Evolutionary conservation across 2,797 vertebrate genomes (phyloP).

Genomic region (Propithecus deckenii): DNA sequence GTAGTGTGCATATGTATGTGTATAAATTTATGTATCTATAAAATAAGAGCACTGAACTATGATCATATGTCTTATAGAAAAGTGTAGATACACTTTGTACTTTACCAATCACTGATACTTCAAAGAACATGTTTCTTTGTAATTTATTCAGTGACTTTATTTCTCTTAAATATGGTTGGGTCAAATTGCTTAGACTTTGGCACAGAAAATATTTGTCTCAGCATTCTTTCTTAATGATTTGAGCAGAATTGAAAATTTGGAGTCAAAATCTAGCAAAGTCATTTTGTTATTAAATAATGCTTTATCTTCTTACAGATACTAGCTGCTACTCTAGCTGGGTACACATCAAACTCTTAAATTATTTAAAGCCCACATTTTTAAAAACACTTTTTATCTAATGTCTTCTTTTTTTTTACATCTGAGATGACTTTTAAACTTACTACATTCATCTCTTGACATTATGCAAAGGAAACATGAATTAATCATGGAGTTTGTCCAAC

Average conservation of each 20-base stretch:
- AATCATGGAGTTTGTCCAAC: slow-evolving; percentile 25
- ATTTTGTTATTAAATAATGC: neutral
- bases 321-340: neutral
- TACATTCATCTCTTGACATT: neutral
- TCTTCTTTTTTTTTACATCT: neutral
- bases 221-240: slow-evolving; percentile 5
- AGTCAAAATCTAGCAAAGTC: neutral
- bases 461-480: slow-evolving; percentile 1
- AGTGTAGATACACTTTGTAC: neutral
- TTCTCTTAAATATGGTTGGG: neutral
- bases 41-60: neutral
- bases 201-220: neutral
- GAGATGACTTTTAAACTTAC: neutral
- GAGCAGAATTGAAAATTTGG: neutral
- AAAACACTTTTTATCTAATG: neutral
- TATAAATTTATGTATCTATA: neutral
- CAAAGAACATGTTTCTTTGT: neutral
- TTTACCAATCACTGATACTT: neutral
- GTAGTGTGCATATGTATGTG: neutral
- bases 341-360: neutral
- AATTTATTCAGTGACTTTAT: slow-evolving; percentile 10
- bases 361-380: neutral
- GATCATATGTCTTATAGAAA: neutral
- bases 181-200: slow-evolving; percentile 11
- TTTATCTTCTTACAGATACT: neutral